Conservation (phyloP, 35 echinoderm and acorn worm species). For the Heliocidaris erythrogramma region DNA sequence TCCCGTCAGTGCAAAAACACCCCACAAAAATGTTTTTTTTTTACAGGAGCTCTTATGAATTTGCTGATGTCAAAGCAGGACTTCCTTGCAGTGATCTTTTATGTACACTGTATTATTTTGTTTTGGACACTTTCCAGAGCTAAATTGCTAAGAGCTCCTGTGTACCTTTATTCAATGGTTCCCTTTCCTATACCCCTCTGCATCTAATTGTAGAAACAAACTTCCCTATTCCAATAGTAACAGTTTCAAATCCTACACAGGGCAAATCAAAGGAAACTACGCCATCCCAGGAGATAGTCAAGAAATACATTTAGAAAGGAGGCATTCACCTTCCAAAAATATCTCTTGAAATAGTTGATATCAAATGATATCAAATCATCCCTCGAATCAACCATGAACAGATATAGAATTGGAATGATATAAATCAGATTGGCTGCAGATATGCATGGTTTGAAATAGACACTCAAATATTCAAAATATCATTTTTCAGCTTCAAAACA, state of each 20-base stretch:
- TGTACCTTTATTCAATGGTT: background rate
- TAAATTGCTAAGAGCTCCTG: too few species aligned
- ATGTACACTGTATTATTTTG: too few species aligned
- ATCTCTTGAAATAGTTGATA: background rate
- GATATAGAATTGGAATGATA: background rate
- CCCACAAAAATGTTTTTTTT: too few species aligned
- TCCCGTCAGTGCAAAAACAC: too few species aligned
- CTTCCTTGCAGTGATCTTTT: too few species aligned
- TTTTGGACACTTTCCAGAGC: too few species aligned
- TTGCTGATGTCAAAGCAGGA: too few species aligned
- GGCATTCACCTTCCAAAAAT: background rate
- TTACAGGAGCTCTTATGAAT: too few species aligned
- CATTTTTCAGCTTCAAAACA: too few species aligned
- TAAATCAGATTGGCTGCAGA: background rate
- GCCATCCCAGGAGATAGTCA: background rate
- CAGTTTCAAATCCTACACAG: background rate
- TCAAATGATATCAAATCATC: background rate
- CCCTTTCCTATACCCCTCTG: background rate
- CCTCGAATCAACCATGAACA: background rate
- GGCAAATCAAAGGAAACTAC: background rate
- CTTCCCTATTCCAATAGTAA: background rate
- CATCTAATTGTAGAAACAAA: background rate
- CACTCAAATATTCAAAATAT: too few species aligned
- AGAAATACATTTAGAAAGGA: background rate
- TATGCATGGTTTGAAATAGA: background rate